Conservation (phyloP, 2,888 invertebrate genomes). For the Drosophila affinis region DNA sequence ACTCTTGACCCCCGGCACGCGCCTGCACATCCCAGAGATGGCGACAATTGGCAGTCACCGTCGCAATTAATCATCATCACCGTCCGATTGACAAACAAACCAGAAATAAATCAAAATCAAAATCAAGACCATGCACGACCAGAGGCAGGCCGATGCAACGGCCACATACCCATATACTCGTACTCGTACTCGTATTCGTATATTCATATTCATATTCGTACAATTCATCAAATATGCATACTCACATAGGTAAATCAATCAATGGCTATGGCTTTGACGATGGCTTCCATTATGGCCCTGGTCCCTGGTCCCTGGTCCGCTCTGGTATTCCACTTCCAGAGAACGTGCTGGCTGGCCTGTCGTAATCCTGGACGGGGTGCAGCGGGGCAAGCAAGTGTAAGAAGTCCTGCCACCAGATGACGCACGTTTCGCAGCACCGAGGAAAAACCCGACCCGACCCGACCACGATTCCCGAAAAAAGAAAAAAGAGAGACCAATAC, state of each 20-base stretch:
- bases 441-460: slow-evolving; percentile 49
- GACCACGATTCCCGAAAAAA: slow-evolving; percentile 51
- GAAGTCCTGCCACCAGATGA: slow-evolving; percentile 56
- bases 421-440: slow-evolving; percentile 35
- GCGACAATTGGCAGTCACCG: slow-evolving; percentile 72
- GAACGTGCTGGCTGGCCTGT: slow-evolving; percentile 13
- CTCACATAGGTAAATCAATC: slow-evolving; percentile 31
- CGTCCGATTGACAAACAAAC: slow-evolving; percentile 69
- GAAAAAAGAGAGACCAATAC: slow-evolving; percentile 9
- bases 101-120: slow-evolving; percentile 74
- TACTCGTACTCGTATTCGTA: too few species aligned
- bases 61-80: slow-evolving; percentile 75
- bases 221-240: slow-evolving; percentile 12
- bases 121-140: slow-evolving; percentile 53
- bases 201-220: neutral
- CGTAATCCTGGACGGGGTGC: slow-evolving; percentile 31
- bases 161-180: neutral
- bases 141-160: slow-evolving; percentile 22
- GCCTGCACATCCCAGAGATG: slow-evolving; percentile 5
- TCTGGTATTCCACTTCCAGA: slow-evolving; percentile 5
- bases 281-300: neutral
- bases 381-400: slow-evolving; percentile 28
- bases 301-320: neutral
- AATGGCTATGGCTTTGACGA: slow-evolving; percentile 23
- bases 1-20: slow-evolving; percentile 1